A percentile compares a stretch with the other conserved stretches of the same genome.
These are phyloP conservation scores for Hirtodrosophila cameraria DNA, from an alignment of 2,888 invertebrate genomes.

Conservation along the genomic window DNA sequence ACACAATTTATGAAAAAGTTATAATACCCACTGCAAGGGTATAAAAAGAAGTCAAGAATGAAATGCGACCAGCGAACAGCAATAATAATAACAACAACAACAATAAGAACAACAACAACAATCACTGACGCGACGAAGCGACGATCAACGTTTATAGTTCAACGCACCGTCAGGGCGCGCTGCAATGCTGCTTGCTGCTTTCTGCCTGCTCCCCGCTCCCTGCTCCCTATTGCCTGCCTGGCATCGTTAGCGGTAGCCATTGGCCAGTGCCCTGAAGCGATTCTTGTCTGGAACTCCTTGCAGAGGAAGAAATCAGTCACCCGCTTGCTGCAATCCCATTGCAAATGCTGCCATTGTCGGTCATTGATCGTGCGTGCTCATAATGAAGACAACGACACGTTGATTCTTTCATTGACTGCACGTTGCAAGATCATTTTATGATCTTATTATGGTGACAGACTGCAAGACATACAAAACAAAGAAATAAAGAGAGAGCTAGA, in stretches of 20 bases:
- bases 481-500: background rate
- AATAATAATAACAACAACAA: conserved; percentile 21
- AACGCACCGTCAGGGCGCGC: conserved; percentile 72
- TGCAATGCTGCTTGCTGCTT: conserved; percentile 20
- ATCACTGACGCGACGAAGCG: conserved; percentile 36
- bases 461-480: conserved; percentile 7
- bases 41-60: conserved; percentile 64
- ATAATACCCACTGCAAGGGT: too few species aligned
- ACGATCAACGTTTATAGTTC: conserved; percentile 78
- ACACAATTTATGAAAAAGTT: too few species aligned
- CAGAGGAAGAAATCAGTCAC: conserved; percentile 72
- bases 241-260: conserved; percentile 65
- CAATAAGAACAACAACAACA: conserved; percentile 22
- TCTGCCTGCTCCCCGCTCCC: conserved; percentile 16
- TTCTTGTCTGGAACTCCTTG: conserved; percentile 41
- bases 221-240: conserved; percentile 10
- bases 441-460: conserved; percentile 54
- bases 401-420: conserved; percentile 70
- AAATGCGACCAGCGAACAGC: conserved; percentile 55
- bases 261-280: conserved; percentile 60
- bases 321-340: conserved; percentile 38
- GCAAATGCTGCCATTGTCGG: conserved; percentile 54
- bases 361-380: conserved; percentile 74
- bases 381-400: conserved; percentile 75
- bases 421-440: conserved; percentile 41